phyloP scores from a whole-genome alignment of 1,140 invertebrate species.

The Neodiprion pinetum region DNA sequence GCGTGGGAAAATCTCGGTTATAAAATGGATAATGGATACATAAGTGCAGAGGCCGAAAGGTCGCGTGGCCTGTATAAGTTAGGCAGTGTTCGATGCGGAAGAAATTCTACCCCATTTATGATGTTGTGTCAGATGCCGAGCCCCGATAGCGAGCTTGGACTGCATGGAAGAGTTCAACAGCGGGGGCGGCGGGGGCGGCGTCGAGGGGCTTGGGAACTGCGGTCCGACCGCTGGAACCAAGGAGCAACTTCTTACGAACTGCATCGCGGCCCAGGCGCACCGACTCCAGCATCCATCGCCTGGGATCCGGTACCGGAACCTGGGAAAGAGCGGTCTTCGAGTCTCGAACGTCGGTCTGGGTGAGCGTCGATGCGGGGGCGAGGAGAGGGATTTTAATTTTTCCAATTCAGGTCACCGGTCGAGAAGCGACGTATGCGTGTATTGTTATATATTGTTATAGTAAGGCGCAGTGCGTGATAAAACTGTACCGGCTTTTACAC shows the following conservation, averaged over 20 bases:
- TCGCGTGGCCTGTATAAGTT: neutral
- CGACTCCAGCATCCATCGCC: constrained; percentile 67
- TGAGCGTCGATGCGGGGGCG: constrained; percentile 50
- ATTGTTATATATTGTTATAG: too few species aligned
- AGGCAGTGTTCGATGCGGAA: neutral
- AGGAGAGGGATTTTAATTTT: too few species aligned
- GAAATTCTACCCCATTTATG: constrained; percentile 15
- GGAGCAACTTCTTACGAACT: constrained; percentile 60
- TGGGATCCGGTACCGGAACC: constrained; percentile 86
- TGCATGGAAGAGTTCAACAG: constrained; percentile 92
- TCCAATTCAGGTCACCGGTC: too few species aligned
- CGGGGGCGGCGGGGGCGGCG: constrained; percentile 55
- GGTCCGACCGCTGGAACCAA: constrained; percentile 58
- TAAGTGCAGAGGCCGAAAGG: constrained; percentile 15
- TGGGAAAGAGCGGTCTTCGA: constrained; percentile 90
- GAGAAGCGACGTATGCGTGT: too few species aligned
- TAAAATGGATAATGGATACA: neutral
- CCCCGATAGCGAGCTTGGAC: constrained; percentile 88
- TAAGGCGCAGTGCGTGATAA: too few species aligned
- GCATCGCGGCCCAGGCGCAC: constrained; percentile 56
- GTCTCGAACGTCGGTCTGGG: constrained; percentile 91
- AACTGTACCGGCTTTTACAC: too few species aligned
- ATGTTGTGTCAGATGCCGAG: constrained; percentile 75
- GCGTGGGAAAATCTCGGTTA: neutral
- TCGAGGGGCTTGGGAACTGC: constrained; percentile 53